Evolutionary conservation across 2,113 vertebrate genomes (phyloP).

Genomic region (Chaetodon auriga): DNA sequence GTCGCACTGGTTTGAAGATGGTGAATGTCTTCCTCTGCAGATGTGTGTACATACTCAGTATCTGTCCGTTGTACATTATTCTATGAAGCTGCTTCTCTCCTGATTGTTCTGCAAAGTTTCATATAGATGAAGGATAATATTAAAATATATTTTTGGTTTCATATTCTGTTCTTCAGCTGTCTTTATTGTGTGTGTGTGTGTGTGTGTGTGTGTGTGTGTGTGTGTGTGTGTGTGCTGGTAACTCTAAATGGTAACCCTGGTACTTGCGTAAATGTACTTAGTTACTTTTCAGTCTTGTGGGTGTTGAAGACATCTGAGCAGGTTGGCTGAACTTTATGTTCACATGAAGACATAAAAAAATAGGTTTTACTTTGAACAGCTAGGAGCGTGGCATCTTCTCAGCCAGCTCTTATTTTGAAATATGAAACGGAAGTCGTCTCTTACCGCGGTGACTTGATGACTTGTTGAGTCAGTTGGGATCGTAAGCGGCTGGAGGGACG

Average conservation of each 20-base stretch:
- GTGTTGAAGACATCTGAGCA: too few relatives aligned
- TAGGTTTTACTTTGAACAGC: slow-evolving; percentile 26
- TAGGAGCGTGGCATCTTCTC: rapidly evolving
- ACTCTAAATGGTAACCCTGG: too few relatives aligned
- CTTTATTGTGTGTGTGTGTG: background rate
- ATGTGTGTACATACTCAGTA: background rate
- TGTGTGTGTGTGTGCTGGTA: too few relatives aligned
- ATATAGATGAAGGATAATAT: background rate
- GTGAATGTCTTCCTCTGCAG: too few relatives aligned
- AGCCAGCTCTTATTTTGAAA: slow-evolving; percentile 34
- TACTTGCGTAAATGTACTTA: too few relatives aligned
- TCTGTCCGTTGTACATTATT: background rate
- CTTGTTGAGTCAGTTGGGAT: background rate
- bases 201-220: background rate
- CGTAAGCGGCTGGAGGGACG: background rate
- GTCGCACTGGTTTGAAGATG: background rate
- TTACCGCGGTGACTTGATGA: too few relatives aligned
- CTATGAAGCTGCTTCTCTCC: background rate
- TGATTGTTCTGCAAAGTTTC: background rate
- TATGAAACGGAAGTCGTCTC: background rate
- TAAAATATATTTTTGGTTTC: background rate
- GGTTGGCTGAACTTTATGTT: too few relatives aligned
- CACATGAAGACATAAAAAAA: too few relatives aligned
- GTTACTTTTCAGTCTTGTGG: too few relatives aligned
- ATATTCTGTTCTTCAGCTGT: background rate